These are phyloP conservation scores for Smittia sp. DNA, from an alignment of 2,888 invertebrate species.

Conservation along the genomic window DNA sequence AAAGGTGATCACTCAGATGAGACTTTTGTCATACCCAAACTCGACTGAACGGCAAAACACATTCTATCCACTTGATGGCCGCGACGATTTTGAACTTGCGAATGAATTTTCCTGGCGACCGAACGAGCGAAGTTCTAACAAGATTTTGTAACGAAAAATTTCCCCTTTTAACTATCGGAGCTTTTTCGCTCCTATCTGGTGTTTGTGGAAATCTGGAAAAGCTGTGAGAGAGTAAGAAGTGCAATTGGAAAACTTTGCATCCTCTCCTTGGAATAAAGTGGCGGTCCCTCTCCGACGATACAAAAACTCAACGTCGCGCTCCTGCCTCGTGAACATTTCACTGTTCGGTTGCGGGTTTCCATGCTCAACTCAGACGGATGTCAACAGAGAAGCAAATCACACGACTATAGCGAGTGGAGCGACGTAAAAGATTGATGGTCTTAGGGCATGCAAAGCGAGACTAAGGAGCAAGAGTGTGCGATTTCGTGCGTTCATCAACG, in stretches of 20 bases:
- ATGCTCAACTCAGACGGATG: neutral
- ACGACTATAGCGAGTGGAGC: neutral
- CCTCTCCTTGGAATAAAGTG: neutral
- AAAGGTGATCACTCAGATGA: constrained; percentile 13
- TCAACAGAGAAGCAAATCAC: constrained; percentile 10
- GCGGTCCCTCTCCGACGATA: neutral
- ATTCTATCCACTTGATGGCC: constrained; percentile 31
- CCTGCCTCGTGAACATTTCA: neutral
- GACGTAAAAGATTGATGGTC: neutral
- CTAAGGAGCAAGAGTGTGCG: neutral
- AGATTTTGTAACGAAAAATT: constrained; percentile 9
- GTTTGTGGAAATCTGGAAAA: constrained; percentile 16
- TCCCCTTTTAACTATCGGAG: constrained; percentile 19
- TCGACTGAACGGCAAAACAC: constrained; percentile 1
- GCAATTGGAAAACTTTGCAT: constrained; percentile 3
- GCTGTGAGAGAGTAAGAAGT: neutral
- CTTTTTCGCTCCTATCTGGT: neutral
- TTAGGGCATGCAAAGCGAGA: neutral
- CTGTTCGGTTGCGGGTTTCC: neutral
- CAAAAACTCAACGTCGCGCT: neutral
- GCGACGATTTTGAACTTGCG: constrained; percentile 33
- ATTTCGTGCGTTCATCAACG: neutral
- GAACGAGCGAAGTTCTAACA: constrained; percentile 10
- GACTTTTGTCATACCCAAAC: neutral
- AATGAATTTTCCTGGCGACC: constrained; percentile 17